A percentile compares a stretch with the other conserved stretches of the same genome.
phyloP scores from a whole-genome alignment of 2,797 vertebrate genomes.

The Macropodus opercularis region DNA sequence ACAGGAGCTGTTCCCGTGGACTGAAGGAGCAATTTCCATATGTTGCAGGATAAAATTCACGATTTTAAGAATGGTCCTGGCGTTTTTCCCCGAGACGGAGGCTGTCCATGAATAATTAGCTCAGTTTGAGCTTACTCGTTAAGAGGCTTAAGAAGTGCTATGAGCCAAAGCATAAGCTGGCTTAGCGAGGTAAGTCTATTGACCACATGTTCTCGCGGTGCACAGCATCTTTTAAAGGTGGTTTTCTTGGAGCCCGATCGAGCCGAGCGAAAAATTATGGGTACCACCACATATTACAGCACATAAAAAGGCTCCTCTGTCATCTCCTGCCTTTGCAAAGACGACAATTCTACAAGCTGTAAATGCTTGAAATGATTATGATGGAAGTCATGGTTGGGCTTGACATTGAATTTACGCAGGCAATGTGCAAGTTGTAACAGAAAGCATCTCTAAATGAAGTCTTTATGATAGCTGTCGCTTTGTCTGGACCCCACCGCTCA shows the following conservation, averaged over 20 bases:
- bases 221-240: slow-evolving; percentile 35
- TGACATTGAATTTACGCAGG: slow-evolving; percentile 31
- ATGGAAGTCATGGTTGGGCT: slow-evolving; percentile 17
- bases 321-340: slow-evolving; percentile 11
- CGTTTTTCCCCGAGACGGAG: slow-evolving; percentile 58
- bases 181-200: slow-evolving; percentile 75
- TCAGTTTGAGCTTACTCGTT: slow-evolving; percentile 76
- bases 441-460: slow-evolving; percentile 26
- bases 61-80: slow-evolving; percentile 50
- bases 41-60: slow-evolving; percentile 33
- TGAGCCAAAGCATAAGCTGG: slow-evolving; percentile 77
- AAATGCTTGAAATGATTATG: slow-evolving; percentile 49
- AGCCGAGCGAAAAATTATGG: slow-evolving; percentile 29
- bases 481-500: slow-evolving; percentile 26
- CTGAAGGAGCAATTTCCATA: slow-evolving; percentile 36
- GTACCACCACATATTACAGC: slow-evolving; percentile 12
- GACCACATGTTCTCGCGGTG: slow-evolving; percentile 63
- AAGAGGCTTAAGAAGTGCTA: slow-evolving; percentile 78
- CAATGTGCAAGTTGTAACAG: slow-evolving; percentile 6
- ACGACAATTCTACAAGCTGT: slow-evolving; percentile 29
- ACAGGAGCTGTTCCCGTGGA: slow-evolving; percentile 10
- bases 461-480: slow-evolving; percentile 39
- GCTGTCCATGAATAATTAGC: slow-evolving; percentile 77
- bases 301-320: slow-evolving; percentile 26
- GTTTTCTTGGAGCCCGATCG: slow-evolving; percentile 36